These are phyloP conservation scores for Crenichthys baileyi DNA, from an alignment of 2,797 vertebrate genomes.

Conservation along the genomic window DNA sequence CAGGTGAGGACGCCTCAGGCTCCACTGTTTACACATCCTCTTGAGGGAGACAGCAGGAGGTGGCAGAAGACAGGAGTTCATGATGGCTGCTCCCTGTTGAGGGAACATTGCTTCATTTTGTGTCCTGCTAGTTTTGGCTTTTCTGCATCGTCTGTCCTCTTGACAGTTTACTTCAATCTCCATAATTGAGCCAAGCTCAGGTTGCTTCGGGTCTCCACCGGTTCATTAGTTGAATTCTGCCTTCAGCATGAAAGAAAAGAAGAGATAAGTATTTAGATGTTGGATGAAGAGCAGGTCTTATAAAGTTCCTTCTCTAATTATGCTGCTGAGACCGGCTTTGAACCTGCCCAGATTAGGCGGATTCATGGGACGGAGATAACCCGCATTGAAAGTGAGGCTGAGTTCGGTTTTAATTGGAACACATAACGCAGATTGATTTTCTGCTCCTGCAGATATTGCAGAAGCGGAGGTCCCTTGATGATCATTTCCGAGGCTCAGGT, in stretches of 20 bases:
- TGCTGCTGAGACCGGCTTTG: constrained; percentile 34
- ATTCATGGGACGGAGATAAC: constrained; percentile 55
- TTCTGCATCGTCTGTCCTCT: constrained; percentile 2
- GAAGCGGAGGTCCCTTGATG: constrained; percentile 5
- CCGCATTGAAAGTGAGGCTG: constrained; percentile 28
- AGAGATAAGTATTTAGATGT: constrained; percentile 7
- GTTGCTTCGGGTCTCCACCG: constrained; percentile 21
- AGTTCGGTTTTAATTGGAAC: constrained; percentile 49
- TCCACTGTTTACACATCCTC: constrained; percentile 15
- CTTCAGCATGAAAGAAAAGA: not conserved
- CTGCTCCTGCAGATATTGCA: constrained; percentile 7
- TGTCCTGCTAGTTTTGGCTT: constrained; percentile 20
- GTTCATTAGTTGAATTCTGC: constrained; percentile 42
- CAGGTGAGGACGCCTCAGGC: constrained; percentile 18
- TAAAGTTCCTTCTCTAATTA: constrained; percentile 51
- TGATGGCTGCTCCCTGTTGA: constrained; percentile 30
- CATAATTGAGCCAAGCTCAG: constrained; percentile 19
- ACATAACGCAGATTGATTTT: not conserved
- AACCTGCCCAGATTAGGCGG: constrained; percentile 39
- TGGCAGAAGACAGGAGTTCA: constrained; percentile 20
- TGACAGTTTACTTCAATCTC: constrained; percentile 27
- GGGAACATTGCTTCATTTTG: constrained; percentile 9
- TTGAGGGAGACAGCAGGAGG: constrained; percentile 22
- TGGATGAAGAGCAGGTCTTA: constrained; percentile 22
- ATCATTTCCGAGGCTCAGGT: constrained; percentile 4